Conservation (phyloP, 2,888 invertebrate genomes). For the Syritta pipiens region DNA sequence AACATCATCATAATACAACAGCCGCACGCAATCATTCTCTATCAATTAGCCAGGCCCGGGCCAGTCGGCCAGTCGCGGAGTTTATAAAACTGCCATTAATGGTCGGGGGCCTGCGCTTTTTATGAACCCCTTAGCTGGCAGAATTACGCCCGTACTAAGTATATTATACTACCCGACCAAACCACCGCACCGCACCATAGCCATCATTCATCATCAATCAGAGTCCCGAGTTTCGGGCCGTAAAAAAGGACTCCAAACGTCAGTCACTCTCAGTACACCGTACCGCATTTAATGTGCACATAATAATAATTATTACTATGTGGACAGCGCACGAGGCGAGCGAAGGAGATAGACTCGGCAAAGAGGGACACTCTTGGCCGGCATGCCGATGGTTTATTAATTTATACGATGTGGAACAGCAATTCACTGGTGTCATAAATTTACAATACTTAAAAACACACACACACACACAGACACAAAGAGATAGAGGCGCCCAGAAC, state of each 20-base stretch:
- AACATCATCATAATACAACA: constrained; percentile 30
- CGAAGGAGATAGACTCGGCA: background rate
- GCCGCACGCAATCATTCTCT: constrained; percentile 39
- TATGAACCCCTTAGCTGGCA: constrained; percentile 59
- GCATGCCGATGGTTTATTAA: constrained; percentile 64
- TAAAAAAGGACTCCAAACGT: constrained; percentile 55
- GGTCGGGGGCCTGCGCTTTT: constrained; percentile 35
- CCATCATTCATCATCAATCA: constrained; percentile 67
- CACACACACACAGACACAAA: constrained; percentile 7
- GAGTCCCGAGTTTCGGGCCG: constrained; percentile 55
- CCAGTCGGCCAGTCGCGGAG: constrained; percentile 29
- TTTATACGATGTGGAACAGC: constrained; percentile 63
- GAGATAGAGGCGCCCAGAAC: background rate
- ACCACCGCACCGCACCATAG: constrained; percentile 22
- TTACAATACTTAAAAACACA: constrained; percentile 58
- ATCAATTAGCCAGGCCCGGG: constrained; percentile 62
- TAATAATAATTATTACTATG: constrained; percentile 63
- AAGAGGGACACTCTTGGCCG: constrained; percentile 22
- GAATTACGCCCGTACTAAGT: constrained; percentile 44
- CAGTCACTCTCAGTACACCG: constrained; percentile 46
- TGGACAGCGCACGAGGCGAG: constrained; percentile 21
- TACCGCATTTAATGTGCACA: constrained; percentile 61
- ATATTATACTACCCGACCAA: constrained; percentile 29
- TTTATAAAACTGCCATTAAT: constrained; percentile 63
- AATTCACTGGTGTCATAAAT: constrained; percentile 61